Base-by-base conservation (phyloP, 2,888 invertebrate genomes). In the Podabrus alpinus region DNA sequence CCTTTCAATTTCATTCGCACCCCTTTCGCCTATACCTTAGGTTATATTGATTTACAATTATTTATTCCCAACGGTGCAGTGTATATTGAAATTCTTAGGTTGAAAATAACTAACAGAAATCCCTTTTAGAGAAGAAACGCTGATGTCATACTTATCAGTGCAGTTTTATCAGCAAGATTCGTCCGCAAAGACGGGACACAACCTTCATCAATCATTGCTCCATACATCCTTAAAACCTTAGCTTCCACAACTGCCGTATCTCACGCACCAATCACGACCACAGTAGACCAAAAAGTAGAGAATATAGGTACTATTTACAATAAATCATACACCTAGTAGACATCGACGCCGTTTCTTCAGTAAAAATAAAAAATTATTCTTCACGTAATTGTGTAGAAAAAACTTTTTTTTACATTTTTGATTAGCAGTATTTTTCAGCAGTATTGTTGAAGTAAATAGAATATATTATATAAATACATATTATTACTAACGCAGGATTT, bases 191-290 rank as follows among this genome's bases (percentile, higher is more conserved):
- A 73, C 72, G 77, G 77, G 73, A 73, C 67, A 67, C 71, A 77
- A 75, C 77, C 75, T 77, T 75, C 77, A 77, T 77, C 77, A 75
- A 77, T 77, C 77, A 77, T 77, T 75, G 68, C 69, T 70, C 68
- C 67, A 72, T 75, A 66, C 69, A 62, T 69, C 67, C 75, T 76
- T 73, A 72, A 75, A 72, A 66, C 66, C 68, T 66, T 64, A 71
- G 69, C 69, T 69, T 72, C 29, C 72, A 72, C 72, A 72, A 69
- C 71, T 62, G 75, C 59, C 61, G 59, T 72, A 72, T 72, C 66
- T 72, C 68, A 72, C 24, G 29, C 68, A 45, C 29, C 67, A 64
- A 64, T 64, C 62, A 64, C 17, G 64, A 62, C 71, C 68, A 62
- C 68, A 67, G 62, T 70, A 66, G 64, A 71, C 24, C 59, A 60